Evolutionary conservation across 2,797 vertebrate genomes (phyloP).

Genomic region (Gastrophryne carolinensis): DNA sequence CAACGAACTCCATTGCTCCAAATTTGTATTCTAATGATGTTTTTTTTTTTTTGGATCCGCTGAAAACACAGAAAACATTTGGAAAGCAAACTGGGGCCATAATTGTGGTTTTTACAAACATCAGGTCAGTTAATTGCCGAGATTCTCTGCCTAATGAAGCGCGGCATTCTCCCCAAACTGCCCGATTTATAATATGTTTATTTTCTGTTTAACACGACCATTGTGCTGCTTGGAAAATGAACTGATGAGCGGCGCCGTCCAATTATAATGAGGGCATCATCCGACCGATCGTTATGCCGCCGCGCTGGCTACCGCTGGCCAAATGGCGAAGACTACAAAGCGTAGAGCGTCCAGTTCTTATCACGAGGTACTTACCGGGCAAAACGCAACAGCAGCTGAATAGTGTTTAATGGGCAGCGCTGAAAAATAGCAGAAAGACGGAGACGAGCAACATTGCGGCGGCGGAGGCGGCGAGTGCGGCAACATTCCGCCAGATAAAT

Average conservation of each 20-base stretch:
- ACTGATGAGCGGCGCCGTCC: neutral
- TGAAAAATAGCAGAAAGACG: neutral
- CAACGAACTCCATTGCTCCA: no score
- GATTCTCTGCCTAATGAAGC: neutral
- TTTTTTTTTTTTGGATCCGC: neutral
- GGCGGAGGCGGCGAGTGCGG: slow-evolving; percentile 30
- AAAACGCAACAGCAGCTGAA: neutral
- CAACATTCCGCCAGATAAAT: slow-evolving; percentile 57
- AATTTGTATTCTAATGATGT: no score
- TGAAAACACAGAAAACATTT: neutral
- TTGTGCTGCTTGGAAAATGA: neutral
- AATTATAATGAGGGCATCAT: neutral
- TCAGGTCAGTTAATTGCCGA: neutral
- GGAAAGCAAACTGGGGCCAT: neutral
- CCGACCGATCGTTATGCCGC: neutral
- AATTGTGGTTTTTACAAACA: neutral
- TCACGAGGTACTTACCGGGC: fast-evolving
- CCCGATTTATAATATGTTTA: neutral
- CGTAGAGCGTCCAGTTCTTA: neutral
- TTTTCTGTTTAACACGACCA: neutral
- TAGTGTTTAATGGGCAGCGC: neutral
- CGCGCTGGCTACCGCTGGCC: neutral
- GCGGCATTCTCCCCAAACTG: neutral
- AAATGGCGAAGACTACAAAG: neutral
- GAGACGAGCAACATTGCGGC: no score